phyloP scores from a whole-genome alignment of 2,888 invertebrate genomes.

The Philhelius pedissequus region DNA sequence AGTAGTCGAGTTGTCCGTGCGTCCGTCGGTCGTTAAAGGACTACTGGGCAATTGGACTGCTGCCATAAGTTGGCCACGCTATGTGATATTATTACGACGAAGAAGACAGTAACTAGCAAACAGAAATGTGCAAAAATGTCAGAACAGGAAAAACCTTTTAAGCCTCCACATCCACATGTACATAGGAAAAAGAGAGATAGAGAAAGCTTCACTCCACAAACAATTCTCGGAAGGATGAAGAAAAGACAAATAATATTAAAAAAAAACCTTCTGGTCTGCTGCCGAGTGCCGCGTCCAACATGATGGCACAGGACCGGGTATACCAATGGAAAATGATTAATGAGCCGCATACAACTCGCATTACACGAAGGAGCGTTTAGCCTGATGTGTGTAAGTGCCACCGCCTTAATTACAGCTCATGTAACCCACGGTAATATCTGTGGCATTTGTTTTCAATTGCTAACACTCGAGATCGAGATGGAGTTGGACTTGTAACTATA shows the following conservation, averaged over 20 bases:
- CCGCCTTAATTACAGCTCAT: conserved; percentile 66
- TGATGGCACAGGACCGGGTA: not conserved
- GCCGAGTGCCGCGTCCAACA: no score
- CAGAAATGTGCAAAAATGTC: conserved; percentile 53
- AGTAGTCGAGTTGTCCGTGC: no score
- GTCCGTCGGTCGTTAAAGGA: conserved; percentile 32
- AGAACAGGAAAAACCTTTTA: conserved; percentile 68
- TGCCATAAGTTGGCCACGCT: conserved; percentile 36
- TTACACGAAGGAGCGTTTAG: conserved; percentile 64
- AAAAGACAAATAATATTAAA: not conserved
- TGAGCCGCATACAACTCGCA: conserved; percentile 63
- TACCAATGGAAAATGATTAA: conserved; percentile 60
- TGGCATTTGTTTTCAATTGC: conserved; percentile 59
- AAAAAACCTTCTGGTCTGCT: conserved; percentile 24
- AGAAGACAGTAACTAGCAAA: conserved; percentile 34
- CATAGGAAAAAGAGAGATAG: conserved; percentile 18
- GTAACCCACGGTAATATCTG: conserved; percentile 59
- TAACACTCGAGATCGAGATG: not conserved
- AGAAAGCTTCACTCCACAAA: not conserved
- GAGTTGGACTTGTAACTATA: not conserved
- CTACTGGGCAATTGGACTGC: conserved; percentile 55
- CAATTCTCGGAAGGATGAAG: conserved; percentile 9
- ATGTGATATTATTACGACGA: conserved; percentile 28
- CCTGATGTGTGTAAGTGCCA: conserved; percentile 66
- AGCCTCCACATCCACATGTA: conserved; percentile 28